Percentiles rank a stretch among this genome's conserved stretches.
phyloP scores from a whole-genome alignment of 2,113 vertebrate species.

The Cyanoliseus patagonus region DNA sequence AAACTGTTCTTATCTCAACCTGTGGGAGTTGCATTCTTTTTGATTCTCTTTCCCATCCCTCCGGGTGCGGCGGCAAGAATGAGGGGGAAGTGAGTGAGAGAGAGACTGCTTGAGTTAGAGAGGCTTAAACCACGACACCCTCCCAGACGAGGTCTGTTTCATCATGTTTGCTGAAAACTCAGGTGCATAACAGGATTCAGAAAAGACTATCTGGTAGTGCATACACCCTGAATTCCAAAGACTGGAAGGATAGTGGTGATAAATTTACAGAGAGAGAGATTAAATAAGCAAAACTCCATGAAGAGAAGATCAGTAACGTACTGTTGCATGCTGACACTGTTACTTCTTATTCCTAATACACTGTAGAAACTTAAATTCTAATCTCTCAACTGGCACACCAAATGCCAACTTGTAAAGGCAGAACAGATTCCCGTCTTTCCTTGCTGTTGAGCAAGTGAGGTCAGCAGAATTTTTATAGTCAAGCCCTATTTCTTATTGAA shows the following conservation, averaged over 20 bases:
- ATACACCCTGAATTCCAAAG: background rate
- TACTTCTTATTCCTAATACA: background rate
- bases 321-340: background rate
- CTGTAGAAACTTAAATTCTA: background rate
- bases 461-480: background rate
- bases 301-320: background rate
- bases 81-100: too few species aligned
- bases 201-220: background rate
- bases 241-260: background rate
- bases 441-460: background rate
- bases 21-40: too few species aligned
- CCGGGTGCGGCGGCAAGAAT: too few species aligned
- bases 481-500: background rate
- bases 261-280: background rate
- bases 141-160: background rate
- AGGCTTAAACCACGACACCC: too few species aligned
- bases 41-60: too few species aligned
- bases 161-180: background rate
- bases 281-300: background rate
- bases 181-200: background rate
- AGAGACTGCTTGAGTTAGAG: too few species aligned
- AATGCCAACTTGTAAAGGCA: background rate
- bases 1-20: too few species aligned
- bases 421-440: background rate
- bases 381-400: background rate